phyloP scores from a whole-genome alignment of 1,140 invertebrate species.

The Bombus soroeensis region DNA sequence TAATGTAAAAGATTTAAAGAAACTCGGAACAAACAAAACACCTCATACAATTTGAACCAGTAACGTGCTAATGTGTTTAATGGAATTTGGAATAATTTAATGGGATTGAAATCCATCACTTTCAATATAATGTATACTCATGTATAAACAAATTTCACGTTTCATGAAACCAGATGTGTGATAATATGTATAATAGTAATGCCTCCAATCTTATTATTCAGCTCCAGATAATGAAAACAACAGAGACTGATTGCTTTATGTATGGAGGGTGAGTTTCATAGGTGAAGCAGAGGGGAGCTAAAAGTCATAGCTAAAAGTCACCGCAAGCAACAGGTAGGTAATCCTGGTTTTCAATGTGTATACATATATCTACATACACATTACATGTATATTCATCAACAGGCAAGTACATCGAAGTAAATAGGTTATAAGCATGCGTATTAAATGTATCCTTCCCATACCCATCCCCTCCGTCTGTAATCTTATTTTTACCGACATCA shows the following conservation, averaged over 20 bases:
- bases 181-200: not conserved
- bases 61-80: no score
- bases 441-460: not conserved
- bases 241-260: not conserved
- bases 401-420: constrained; percentile 11
- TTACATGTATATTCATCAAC: constrained; percentile 30
- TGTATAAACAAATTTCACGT: not conserved
- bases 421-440: constrained; percentile 37
- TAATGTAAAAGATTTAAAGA: no score
- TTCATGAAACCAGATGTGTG: not conserved
- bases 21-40: no score
- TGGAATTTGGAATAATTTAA: no score
- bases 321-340: constrained; percentile 65
- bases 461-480: no score
- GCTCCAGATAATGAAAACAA: not conserved
- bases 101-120: no score
- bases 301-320: constrained; percentile 38
- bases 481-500: no score
- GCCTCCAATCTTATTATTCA: not conserved
- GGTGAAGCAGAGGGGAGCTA: not conserved
- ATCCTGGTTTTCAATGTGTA: constrained; percentile 42
- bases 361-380: no score
- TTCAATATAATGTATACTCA: not conserved
- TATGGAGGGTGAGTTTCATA: constrained; percentile 3
- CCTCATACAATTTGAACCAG: no score